Evolutionary conservation across 2,797 vertebrate species (phyloP).

Genomic region (Acanthurus leucopareius): DNA sequence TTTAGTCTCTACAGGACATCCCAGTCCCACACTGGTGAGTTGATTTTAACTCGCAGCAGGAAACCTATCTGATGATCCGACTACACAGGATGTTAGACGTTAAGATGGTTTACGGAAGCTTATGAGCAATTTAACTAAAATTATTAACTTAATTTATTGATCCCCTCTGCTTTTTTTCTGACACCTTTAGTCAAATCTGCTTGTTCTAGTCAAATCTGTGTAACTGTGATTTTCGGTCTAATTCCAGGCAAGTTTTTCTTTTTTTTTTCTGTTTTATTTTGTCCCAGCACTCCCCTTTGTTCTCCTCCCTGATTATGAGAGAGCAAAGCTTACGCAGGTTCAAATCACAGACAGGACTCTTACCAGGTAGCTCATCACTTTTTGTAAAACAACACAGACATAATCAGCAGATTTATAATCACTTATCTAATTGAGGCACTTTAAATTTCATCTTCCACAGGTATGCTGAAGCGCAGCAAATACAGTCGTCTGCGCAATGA

Average conservation of each 20-base stretch:
- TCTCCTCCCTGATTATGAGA: slow-evolving; percentile 89
- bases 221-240: neutral
- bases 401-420: neutral
- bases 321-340: slow-evolving; percentile 80
- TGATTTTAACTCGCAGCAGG: neutral
- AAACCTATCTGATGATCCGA: slow-evolving; percentile 15
- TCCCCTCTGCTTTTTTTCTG: neutral
- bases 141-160: slow-evolving; percentile 4
- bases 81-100: neutral
- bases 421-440: slow-evolving; percentile 6
- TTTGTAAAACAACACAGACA: neutral
- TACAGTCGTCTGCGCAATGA: slow-evolving; percentile 94
- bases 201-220: neutral
- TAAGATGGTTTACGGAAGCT: slow-evolving; percentile 11
- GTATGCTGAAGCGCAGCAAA: slow-evolving; percentile 94
- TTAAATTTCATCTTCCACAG: slow-evolving; percentile 58
- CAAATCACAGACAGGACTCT: slow-evolving; percentile 75
- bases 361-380: slow-evolving; percentile 59
- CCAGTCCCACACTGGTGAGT: slow-evolving; percentile 69
- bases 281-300: slow-evolving; percentile 47
- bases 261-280: slow-evolving; percentile 50
- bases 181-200: neutral
- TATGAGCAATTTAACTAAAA: slow-evolving; percentile 10
- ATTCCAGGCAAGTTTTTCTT: slow-evolving; percentile 14
- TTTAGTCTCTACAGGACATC: slow-evolving; percentile 58